phyloP scores from a whole-genome alignment of 2,888 invertebrate species.

The Choristoneura rosaceana region DNA sequence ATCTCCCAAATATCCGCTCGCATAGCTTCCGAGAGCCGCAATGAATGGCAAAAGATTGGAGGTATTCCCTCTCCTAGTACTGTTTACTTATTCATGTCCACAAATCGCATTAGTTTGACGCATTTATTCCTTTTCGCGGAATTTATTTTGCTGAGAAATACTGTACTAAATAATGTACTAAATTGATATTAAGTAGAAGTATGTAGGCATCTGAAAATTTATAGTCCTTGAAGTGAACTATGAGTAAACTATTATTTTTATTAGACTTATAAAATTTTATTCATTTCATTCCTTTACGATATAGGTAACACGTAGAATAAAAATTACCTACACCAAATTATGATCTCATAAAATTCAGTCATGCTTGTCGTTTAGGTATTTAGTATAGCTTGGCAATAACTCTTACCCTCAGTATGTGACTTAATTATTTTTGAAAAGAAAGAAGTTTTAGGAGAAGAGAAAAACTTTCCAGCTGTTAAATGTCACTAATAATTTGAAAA shows the following conservation, averaged over 20 bases:
- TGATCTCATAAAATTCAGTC: no score
- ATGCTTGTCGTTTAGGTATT: no score
- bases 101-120: slow-evolving; percentile 7
- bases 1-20: neutral
- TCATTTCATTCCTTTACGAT: no score
- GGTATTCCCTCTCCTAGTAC: neutral
- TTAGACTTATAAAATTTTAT: no score
- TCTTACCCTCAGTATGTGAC: no score
- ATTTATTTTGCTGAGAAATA: neutral
- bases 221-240: neutral
- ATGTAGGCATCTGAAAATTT: neutral
- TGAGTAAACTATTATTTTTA: neutral
- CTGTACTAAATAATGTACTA: neutral
- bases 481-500: no score
- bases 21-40: neutral
- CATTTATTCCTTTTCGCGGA: neutral
- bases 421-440: no score
- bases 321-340: no score
- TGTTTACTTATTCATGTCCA: slow-evolving; percentile 13
- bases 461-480: no score
- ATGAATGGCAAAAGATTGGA: slow-evolving; percentile 7
- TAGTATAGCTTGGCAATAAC: no score
- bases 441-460: no score
- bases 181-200: neutral
- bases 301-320: no score